A percentile compares a stretch with the other conserved stretches of the same genome.
Evolutionary conservation across 1,140 invertebrate genomes (phyloP).

Genomic region (Drosophila pseudoobscura): DNA sequence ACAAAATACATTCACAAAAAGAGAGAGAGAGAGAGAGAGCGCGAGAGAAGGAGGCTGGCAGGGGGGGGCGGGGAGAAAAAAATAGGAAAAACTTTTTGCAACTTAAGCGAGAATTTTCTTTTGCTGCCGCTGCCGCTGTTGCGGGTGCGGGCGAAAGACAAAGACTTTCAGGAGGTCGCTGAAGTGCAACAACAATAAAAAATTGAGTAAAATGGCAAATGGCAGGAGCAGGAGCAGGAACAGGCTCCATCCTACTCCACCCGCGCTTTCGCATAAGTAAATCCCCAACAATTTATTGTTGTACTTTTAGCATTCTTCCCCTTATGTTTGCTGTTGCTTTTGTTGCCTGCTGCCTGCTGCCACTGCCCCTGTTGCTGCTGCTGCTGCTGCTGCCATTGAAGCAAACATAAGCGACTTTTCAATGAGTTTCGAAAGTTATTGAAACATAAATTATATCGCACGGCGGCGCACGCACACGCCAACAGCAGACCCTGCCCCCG

Average conservation of each 20-base stretch:
- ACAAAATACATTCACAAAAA: conserved; percentile 72
- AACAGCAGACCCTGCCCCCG: conserved; percentile 41
- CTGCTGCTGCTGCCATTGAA: conserved; percentile 68
- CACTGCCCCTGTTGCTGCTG: conserved; percentile 50
- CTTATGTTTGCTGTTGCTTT: conserved; percentile 50
- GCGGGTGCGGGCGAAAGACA: conserved; percentile 52
- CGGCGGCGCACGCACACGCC: conserved; percentile 70
- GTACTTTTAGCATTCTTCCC: conserved; percentile 77
- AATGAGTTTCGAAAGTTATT: conserved; percentile 81
- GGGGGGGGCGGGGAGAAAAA: conserved; percentile 34
- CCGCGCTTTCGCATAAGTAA: conserved; percentile 55
- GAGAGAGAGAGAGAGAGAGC: conserved; percentile 27
- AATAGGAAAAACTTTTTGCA: conserved; percentile 79
- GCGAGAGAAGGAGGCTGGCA: neutral
- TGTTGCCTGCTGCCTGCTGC: conserved; percentile 42
- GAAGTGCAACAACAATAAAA: conserved; percentile 79
- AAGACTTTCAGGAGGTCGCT: conserved; percentile 63
- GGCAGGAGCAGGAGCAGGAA: conserved; percentile 37
- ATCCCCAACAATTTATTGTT: conserved; percentile 80
- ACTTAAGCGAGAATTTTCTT: conserved; percentile 74
- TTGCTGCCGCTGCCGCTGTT: neutral
- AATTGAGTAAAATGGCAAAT: conserved; percentile 78
- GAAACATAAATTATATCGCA: conserved; percentile 81
- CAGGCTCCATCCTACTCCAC: neutral
- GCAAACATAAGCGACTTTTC: conserved; percentile 80